A percentile compares a stretch with the other conserved stretches of the same genome.
Evolutionary conservation across 1,140 invertebrate species (phyloP).

Genomic region (Hyles euphorbiae): DNA sequence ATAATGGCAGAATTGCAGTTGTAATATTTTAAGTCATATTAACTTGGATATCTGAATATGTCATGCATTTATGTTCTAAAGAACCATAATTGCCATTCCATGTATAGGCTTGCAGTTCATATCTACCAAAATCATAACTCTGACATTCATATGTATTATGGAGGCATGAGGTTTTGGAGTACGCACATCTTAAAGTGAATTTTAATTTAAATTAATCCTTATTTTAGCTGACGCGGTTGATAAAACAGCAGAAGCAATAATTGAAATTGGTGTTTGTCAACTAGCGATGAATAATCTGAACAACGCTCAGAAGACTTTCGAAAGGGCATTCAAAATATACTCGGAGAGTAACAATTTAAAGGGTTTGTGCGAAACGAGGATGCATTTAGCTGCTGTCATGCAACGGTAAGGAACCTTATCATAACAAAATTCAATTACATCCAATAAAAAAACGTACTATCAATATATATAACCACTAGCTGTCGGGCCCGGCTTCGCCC

Average conservation of each 20-base stretch:
- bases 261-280: constrained; percentile 72
- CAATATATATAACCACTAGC: no score
- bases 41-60: no score
- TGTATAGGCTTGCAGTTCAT: no score
- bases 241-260: constrained; percentile 67
- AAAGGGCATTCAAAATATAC: constrained; percentile 65
- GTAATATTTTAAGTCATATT: no score
- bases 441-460: background rate
- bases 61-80: no score
- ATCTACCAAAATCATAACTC: no score
- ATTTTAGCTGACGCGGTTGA: constrained; percentile 53
- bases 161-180: no score
- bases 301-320: constrained; percentile 66
- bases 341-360: constrained; percentile 48
- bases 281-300: constrained; percentile 62
- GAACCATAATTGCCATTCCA: no score
- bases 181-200: background rate
- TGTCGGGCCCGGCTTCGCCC: no score
- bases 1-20: no score
- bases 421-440: constrained; percentile 1
- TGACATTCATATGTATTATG: no score
- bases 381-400: constrained; percentile 68
- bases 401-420: constrained; percentile 41
- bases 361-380: constrained; percentile 67
- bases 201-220: background rate